phyloP scores from a whole-genome alignment of 2,888 invertebrate genomes.

The Helicoverpa assulta region DNA sequence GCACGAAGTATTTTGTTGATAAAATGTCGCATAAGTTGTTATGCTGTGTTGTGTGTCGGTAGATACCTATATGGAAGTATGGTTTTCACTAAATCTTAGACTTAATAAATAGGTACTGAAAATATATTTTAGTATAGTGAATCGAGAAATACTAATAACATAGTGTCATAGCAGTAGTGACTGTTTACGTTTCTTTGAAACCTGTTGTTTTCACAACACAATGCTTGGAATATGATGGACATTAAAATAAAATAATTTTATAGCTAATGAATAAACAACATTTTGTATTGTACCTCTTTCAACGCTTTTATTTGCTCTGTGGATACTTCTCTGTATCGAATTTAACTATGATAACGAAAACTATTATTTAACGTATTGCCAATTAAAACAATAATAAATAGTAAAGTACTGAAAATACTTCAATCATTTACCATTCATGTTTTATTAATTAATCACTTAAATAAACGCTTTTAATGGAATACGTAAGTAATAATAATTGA shows the following conservation, averaged over 20 bases:
- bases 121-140: too few species aligned
- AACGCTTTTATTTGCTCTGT: slow-evolving; percentile 9
- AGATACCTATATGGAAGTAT: neutral
- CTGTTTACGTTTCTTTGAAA: too few species aligned
- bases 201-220: too few species aligned
- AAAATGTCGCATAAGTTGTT: neutral
- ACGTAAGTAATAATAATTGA: neutral
- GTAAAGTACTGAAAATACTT: neutral
- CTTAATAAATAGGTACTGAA: too few species aligned
- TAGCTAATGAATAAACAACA: too few species aligned
- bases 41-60: slow-evolving; percentile 2
- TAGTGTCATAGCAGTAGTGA: too few species aligned
- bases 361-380: neutral
- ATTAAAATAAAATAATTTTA: too few species aligned
- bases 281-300: too few species aligned
- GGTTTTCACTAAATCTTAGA: too few species aligned
- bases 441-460: neutral
- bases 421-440: neutral
- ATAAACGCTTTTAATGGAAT: neutral
- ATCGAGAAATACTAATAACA: too few species aligned
- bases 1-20: slow-evolving; percentile 26
- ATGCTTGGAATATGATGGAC: too few species aligned
- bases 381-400: neutral
- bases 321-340: slow-evolving; percentile 3
- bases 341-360: neutral